Percentiles rank a stretch among this genome's conserved stretches.
These are phyloP conservation scores for Petrolisthes manimaculis DNA, from an alignment of 2,888 invertebrate genomes.

Conservation along the genomic window DNA sequence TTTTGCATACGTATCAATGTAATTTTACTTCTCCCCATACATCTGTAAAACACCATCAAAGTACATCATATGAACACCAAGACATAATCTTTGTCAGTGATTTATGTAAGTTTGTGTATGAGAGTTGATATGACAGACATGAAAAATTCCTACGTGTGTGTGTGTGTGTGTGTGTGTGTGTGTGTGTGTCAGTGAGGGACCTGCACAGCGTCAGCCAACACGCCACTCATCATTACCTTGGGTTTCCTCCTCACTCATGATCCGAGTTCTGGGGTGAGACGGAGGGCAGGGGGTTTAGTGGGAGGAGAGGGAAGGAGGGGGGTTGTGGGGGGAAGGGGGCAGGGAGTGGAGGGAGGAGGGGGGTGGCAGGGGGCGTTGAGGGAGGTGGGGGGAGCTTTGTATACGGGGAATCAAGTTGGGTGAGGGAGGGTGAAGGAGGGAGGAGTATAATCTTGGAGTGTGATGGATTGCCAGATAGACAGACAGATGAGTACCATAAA, in stretches of 20 bases:
- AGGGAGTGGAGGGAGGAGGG: background rate
- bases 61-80: too few species aligned
- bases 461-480: background rate
- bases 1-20: too few species aligned
- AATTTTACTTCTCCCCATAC: too few species aligned
- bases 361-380: background rate
- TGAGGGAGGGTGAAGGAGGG: background rate
- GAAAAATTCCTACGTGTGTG: too few species aligned
- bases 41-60: too few species aligned
- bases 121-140: too few species aligned
- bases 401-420: background rate
- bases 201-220: slow-evolving; percentile 12
- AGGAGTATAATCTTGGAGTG: background rate
- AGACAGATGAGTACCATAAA: background rate
- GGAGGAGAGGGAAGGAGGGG: background rate
- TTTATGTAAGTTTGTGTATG: too few species aligned
- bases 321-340: background rate
- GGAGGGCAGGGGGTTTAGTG: background rate
- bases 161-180: background rate
- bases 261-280: background rate
- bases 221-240: slow-evolving; percentile 1
- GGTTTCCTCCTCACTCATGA: slow-evolving; percentile 1
- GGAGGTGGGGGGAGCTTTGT: too few species aligned
- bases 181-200: background rate
- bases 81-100: too few species aligned